phyloP scores from a whole-genome alignment of 1,140 invertebrate genomes.

The Brachionus manjavacas region DNA sequence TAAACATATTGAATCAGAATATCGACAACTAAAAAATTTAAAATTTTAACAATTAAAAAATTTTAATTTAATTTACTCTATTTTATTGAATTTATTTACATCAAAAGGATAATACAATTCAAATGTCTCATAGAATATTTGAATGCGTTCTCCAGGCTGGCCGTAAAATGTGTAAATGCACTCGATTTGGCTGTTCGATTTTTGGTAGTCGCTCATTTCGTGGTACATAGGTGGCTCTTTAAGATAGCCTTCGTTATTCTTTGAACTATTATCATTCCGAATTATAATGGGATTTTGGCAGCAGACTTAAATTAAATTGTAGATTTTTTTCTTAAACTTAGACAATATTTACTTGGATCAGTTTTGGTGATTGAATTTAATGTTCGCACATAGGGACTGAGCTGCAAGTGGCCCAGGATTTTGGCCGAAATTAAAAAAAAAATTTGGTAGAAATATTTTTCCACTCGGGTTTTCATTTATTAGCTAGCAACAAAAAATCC shows the following conservation, averaged over 20 bases:
- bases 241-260: not conserved
- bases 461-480: not conserved
- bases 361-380: not conserved
- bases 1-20: conserved; percentile 35
- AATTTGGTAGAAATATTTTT: not conserved
- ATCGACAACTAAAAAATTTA: conserved; percentile 13
- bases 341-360: not conserved
- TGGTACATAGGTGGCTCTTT: conserved; percentile 23
- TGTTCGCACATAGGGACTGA: not conserved
- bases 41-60: not conserved
- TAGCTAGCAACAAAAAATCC: not conserved
- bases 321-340: not conserved
- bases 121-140: conserved; percentile 22
- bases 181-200: not conserved
- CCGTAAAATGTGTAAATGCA: conserved; percentile 38
- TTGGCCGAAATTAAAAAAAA: not conserved
- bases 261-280: not conserved
- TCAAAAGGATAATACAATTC: conserved; percentile 39
- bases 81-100: conserved; percentile 41
- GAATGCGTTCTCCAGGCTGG: conserved; percentile 2
- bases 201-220: not conserved
- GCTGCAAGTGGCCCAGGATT: not conserved
- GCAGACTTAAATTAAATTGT: conserved; percentile 7
- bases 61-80: not conserved
- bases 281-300: conserved; percentile 4